A percentile compares a stretch with the other conserved stretches of the same genome.
Conservation (phyloP, 2,797 vertebrate genomes). For the Tadarida brasiliensis region DNA sequence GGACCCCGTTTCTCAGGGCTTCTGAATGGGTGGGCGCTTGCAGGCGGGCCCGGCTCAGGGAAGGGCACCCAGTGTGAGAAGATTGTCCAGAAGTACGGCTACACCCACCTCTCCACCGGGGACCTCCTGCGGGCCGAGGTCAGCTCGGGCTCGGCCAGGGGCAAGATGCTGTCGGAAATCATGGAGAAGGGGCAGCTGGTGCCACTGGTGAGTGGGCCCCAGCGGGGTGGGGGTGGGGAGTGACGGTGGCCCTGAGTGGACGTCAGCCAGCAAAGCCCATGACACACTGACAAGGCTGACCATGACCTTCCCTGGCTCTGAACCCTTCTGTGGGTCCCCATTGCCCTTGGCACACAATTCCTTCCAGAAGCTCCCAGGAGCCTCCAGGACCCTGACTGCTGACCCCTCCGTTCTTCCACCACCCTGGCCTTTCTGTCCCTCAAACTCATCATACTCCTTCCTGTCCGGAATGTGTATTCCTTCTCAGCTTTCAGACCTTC, state of each 20-base stretch:
- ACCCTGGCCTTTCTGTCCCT: background rate
- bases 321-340: background rate
- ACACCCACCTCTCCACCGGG: constrained; percentile 98
- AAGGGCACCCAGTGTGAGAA: constrained; percentile 99
- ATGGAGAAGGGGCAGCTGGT: constrained; percentile 99
- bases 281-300: background rate
- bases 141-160: constrained; percentile 94
- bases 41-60: constrained; percentile 97
- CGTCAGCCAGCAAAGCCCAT: background rate
- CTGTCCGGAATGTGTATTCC: background rate
- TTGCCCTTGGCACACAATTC: background rate
- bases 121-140: constrained; percentile 97
- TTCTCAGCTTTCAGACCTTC: background rate
- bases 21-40: constrained; percentile 56
- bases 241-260: fast-evolving
- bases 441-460: background rate
- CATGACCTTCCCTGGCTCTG: background rate
- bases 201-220: constrained; percentile 92
- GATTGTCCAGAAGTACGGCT: constrained; percentile 96
- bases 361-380: background rate
- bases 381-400: background rate
- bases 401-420: background rate
- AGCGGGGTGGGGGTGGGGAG: fast-evolving
- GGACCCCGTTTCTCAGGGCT: fast-evolving
- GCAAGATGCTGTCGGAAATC: constrained; percentile 96